Percentiles rank a stretch among this genome's conserved stretches.
These are phyloP conservation scores for Gallinago jamesoni DNA, from an alignment of 2,113 vertebrate species.

Conservation along the genomic window DNA sequence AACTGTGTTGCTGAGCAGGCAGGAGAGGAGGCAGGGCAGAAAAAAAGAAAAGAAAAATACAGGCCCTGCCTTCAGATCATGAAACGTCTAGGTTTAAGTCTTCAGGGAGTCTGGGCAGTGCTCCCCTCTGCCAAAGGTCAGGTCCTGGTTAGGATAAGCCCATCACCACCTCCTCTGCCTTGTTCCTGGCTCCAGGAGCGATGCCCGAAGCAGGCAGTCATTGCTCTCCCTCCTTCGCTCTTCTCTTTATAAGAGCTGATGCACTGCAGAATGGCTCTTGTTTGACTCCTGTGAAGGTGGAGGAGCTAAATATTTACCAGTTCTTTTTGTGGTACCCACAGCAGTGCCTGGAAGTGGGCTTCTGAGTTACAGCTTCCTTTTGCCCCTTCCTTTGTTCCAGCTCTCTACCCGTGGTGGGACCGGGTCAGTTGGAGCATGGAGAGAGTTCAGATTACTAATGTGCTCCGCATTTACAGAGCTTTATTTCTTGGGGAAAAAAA, in stretches of 20 bases:
- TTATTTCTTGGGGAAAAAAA: neutral
- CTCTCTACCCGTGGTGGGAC: accelerated
- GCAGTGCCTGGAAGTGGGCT: neutral
- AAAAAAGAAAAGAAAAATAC: neutral
- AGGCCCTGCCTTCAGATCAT: neutral
- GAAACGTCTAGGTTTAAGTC: neutral
- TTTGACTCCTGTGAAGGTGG: neutral
- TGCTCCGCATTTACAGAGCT: neutral
- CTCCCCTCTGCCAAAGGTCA: neutral
- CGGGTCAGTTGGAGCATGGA: neutral
- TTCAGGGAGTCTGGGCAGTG: neutral
- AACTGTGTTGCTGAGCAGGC: neutral
- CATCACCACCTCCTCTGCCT: neutral
- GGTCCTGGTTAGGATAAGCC: neutral
- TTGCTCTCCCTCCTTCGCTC: neutral
- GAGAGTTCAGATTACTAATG: neutral
- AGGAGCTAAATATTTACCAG: neutral
- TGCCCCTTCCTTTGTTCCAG: neutral
- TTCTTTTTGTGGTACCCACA: neutral
- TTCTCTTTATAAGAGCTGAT: neutral
- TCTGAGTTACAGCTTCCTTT: neutral
- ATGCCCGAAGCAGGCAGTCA: neutral
- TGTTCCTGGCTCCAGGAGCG: neutral
- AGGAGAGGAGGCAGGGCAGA: neutral
- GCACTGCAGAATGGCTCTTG: neutral